Evolutionary conservation across 2,113 vertebrate genomes (phyloP).

Genomic region (Misgurnus anguillicaudatus): DNA sequence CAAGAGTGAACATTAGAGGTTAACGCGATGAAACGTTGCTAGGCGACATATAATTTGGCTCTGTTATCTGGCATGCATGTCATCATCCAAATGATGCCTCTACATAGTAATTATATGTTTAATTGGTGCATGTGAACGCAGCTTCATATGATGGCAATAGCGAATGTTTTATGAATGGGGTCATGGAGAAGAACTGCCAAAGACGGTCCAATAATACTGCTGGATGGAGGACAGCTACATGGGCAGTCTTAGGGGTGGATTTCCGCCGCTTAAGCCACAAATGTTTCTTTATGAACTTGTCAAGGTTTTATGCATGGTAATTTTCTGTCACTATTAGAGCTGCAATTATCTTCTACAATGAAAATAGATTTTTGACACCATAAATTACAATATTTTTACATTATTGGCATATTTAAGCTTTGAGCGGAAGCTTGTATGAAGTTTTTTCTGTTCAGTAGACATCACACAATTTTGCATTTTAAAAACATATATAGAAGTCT

Average conservation of each 20-base stretch:
- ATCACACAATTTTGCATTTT: no score
- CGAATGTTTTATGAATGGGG: conserved; percentile 37
- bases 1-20: conserved; percentile 36
- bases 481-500: no score
- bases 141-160: conserved; percentile 33
- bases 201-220: conserved; percentile 12
- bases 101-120: conserved; percentile 45
- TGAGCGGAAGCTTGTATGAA: no score
- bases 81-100: conserved; percentile 36
- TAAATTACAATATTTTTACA: no score
- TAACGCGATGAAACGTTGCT: conserved; percentile 45
- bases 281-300: no score
- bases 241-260: background rate
- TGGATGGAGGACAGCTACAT: background rate
- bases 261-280: no score
- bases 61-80: conserved; percentile 46
- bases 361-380: no score
- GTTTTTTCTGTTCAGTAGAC: no score
- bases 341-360: no score
- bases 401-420: no score
- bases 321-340: no score
- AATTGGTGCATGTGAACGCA: conserved; percentile 45
- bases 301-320: no score
- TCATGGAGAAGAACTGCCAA: conserved; percentile 8
- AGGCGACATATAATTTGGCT: conserved; percentile 49